Percentiles rank a stretch among this genome's conserved stretches.
Conservation (phyloP, 2,113 vertebrate species). For the Onychostruthus taczanowskii region DNA sequence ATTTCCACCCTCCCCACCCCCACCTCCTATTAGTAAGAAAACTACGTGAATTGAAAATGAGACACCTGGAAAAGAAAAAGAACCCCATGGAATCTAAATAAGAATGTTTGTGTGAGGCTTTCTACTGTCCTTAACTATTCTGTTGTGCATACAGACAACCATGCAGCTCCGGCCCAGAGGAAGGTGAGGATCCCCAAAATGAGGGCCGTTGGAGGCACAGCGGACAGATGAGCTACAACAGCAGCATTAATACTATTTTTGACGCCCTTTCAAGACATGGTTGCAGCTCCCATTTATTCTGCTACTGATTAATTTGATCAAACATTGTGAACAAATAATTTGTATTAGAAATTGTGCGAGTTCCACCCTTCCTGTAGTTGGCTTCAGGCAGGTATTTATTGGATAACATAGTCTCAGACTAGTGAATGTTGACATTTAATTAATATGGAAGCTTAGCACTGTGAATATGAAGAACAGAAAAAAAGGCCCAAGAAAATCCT, state of each 20-base stretch:
- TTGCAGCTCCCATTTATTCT: constrained; percentile 34
- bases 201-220: neutral
- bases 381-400: constrained; percentile 59
- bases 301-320: constrained; percentile 47
- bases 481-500: constrained; percentile 56
- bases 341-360: constrained; percentile 39
- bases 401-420: constrained; percentile 57
- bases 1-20: fast-evolving
- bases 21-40: neutral
- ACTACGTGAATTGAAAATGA: neutral
- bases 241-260: neutral
- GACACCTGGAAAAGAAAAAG: neutral
- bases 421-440: constrained; percentile 69
- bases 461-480: constrained; percentile 47
- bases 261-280: neutral
- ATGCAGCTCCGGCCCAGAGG: neutral
- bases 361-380: constrained; percentile 16
- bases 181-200: neutral
- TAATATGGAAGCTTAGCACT: constrained; percentile 58
- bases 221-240: neutral
- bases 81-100: neutral
- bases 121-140: neutral
- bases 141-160: neutral
- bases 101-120: neutral
- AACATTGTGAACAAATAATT: constrained; percentile 61